Base-by-base conservation (phyloP, 2,113 vertebrate genomes). In the Trachemys scripta region DNA sequence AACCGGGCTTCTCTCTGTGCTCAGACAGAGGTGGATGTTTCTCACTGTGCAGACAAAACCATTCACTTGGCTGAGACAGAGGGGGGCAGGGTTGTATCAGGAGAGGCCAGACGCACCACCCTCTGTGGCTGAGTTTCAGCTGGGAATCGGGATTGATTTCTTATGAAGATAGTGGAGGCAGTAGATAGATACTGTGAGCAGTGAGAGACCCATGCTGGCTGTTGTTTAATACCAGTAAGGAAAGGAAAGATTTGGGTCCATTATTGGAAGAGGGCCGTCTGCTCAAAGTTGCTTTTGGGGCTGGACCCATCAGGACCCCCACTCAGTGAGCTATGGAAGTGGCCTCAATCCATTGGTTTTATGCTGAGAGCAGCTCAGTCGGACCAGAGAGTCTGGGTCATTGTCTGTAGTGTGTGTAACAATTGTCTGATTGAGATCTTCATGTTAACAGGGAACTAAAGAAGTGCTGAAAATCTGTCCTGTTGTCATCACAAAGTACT, bases 371-470 rank as follows among this genome's bases (percentile, higher is more conserved):
- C 79, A 90, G 17, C 75, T 85, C 90, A 91, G 85, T 95, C 57
- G 50, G 87, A 90, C 17, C 1, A 17, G 90, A 95, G 85, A 59
- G 38, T 62, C 69, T 80, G 85, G 38, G 14, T 19, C 50, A 24
- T 29, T 95, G 75, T 89, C 47, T 96, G 69, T 38, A 94, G 45
- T 82, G 86, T 83, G n/a, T 59, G 42, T 81, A 91, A n/a, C 80
- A n/a, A n/a, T n/a, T n/a, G n/a, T n/a, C 57, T 1, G 1, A 93
- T 94, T 89, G 29, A 92, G 47, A 69, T 92, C 94, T 93, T 93
- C 65, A n/a, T 85, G 90, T 95, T 95, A 93, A 80, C 79, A 92
- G 75, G 9, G 69, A 92, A 47, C 22, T 27, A 27, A 78, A 14
- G 47, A 78, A 14, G 42, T 47, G 75, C 24, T 47, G 24, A 78